A percentile compares a stretch with the other conserved stretches of the same genome.
Conservation (phyloP, 2,888 invertebrate species). For the Agonopterix alstromeriana region DNA sequence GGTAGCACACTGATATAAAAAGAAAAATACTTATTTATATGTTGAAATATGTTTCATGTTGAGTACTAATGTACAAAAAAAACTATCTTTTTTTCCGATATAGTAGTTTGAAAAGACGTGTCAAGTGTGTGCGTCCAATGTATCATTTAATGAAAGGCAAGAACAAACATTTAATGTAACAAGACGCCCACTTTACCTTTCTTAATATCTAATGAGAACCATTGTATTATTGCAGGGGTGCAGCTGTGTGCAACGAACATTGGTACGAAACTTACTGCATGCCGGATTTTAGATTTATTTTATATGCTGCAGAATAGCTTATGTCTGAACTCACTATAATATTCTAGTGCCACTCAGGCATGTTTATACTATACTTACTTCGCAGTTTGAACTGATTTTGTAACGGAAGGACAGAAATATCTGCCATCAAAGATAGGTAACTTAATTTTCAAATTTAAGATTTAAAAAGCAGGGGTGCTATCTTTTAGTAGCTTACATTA, state of each 20-base stretch:
- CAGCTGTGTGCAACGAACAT: slow-evolving; percentile 70
- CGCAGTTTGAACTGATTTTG: too few relatives aligned
- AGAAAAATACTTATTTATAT: too few relatives aligned
- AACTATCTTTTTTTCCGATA: too few relatives aligned
- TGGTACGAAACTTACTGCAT: slow-evolving; percentile 63
- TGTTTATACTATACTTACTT: slow-evolving; percentile 4
- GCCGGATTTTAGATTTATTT: slow-evolving; percentile 61
- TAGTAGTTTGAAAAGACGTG: too few relatives aligned
- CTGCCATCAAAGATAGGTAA: neutral
- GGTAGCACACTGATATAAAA: too few relatives aligned
- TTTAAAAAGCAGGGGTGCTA: slow-evolving; percentile 19
- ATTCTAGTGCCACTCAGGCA: slow-evolving; percentile 33
- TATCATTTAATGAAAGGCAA: too few relatives aligned
- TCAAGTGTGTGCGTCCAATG: too few relatives aligned
- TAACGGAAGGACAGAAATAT: neutral
- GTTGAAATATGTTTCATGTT: too few relatives aligned
- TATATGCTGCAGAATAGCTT: slow-evolving; percentile 54
- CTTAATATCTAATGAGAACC: neutral
- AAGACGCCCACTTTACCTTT: neutral
- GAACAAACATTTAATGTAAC: too few relatives aligned
- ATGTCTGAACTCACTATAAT: slow-evolving; percentile 41
- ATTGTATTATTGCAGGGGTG: slow-evolving; percentile 21
- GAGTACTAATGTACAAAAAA: too few relatives aligned
- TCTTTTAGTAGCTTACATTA: slow-evolving; percentile 5
- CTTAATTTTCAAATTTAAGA: neutral